phyloP scores from a whole-genome alignment of 2,888 invertebrate species.

The Ramazzottius varieornatus region DNA sequence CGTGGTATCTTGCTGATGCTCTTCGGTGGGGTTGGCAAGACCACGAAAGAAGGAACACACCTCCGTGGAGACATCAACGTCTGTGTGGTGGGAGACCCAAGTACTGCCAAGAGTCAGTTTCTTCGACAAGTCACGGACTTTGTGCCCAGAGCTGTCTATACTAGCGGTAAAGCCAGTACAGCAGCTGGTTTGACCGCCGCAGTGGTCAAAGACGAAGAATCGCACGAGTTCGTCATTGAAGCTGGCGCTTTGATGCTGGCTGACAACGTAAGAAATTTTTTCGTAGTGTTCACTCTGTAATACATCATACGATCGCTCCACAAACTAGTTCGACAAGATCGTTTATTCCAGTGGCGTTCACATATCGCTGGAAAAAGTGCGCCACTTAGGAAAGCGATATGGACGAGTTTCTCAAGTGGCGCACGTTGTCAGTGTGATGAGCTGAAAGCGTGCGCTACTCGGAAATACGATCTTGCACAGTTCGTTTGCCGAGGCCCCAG shows the following conservation, averaged over 20 bases:
- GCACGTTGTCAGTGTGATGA: too few species aligned
- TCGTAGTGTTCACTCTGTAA: neutral
- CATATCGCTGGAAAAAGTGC: neutral
- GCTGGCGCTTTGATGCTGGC: slow-evolving; percentile 98
- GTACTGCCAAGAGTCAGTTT: slow-evolving; percentile 90
- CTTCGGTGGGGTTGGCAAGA: slow-evolving; percentile 87
- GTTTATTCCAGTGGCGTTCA: too few species aligned
- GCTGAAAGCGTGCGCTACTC: too few species aligned
- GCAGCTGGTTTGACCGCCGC: slow-evolving; percentile 97
- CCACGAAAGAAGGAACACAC: slow-evolving; percentile 62
- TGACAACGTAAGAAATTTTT: slow-evolving; percentile 40
- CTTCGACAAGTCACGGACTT: slow-evolving; percentile 65
- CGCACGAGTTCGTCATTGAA: slow-evolving; percentile 93
- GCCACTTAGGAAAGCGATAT: too few species aligned
- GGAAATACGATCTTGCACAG: too few species aligned
- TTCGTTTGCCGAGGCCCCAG: too few species aligned
- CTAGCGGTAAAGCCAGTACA: slow-evolving; percentile 87
- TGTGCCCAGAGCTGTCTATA: slow-evolving; percentile 82
- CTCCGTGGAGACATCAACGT: slow-evolving; percentile 88
- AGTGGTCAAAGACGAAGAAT: slow-evolving; percentile 88
- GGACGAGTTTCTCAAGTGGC: too few species aligned
- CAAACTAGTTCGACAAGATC: too few species aligned
- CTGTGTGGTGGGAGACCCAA: slow-evolving; percentile 93
- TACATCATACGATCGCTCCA: too few species aligned
- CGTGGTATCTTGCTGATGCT: slow-evolving; percentile 60